phyloP scores from a whole-genome alignment of 2,113 vertebrate genomes.

The Platichthys stellatus region DNA sequence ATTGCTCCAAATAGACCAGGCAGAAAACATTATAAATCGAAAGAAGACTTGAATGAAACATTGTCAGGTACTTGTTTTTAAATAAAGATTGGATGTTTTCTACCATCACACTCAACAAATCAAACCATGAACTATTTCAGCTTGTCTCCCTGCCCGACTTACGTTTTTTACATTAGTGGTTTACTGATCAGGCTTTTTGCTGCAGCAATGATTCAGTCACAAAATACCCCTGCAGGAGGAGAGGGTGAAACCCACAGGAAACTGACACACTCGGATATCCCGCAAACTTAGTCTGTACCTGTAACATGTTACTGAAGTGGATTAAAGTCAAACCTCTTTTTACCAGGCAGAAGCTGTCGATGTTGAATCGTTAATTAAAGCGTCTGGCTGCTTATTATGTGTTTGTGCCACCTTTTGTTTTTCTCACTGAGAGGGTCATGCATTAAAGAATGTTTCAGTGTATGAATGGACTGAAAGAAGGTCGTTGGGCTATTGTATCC shows the following conservation, averaged over 20 bases:
- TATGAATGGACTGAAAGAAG: constrained; percentile 15
- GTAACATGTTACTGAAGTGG: constrained; percentile 1
- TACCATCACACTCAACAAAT: not conserved
- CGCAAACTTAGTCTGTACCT: not conserved
- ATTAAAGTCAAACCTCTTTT: too few relatives aligned
- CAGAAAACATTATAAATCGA: too few relatives aligned
- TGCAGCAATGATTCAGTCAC: too few relatives aligned
- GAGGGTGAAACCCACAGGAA: too few relatives aligned
- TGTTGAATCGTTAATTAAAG: constrained; percentile 22
- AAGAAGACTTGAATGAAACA: not conserved
- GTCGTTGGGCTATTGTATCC: constrained; percentile 6
- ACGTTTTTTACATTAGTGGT: too few relatives aligned
- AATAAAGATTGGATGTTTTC: not conserved
- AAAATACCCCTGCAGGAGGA: too few relatives aligned
- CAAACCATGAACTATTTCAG: not conserved
- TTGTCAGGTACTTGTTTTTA: not conserved
- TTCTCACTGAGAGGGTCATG: constrained; percentile 1
- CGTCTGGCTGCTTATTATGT: constrained; percentile 16
- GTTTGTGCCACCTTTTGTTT: not conserved
- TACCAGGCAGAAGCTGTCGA: too few relatives aligned
- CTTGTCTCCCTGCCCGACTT: not conserved
- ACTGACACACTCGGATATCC: too few relatives aligned
- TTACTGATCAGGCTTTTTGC: too few relatives aligned
- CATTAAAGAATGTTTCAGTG: constrained; percentile 14
- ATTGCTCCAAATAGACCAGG: not conserved